Percentiles rank a stretch among this genome's conserved stretches.
Conservation (phyloP, 2,888 invertebrate genomes). For the Rugalucina vietnamica region DNA sequence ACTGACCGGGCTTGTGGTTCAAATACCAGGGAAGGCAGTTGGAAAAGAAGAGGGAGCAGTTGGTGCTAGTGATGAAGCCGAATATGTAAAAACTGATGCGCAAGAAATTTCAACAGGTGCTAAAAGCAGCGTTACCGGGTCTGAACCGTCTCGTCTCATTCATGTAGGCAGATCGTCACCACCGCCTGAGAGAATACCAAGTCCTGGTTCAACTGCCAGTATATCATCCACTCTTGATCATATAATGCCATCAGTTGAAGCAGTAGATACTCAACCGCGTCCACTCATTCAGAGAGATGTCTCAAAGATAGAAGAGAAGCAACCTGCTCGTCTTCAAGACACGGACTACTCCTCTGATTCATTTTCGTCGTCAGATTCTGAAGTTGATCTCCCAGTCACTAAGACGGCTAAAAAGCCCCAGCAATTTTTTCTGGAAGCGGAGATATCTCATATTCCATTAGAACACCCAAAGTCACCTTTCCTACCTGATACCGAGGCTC, state of each 20-base stretch:
- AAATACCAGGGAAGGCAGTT: background rate
- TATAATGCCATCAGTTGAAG: constrained; percentile 52
- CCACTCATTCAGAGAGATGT: background rate
- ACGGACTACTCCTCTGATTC: constrained; percentile 23
- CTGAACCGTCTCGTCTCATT: background rate
- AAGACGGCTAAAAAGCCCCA: constrained; percentile 29
- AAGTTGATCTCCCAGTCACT: constrained; percentile 28
- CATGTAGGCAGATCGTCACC: background rate
- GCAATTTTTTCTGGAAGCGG: constrained; percentile 38
- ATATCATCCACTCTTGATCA: constrained; percentile 39
- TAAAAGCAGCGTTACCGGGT: background rate
- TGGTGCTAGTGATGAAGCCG: background rate
- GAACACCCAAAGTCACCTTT: constrained; percentile 30
- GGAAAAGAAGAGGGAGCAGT: background rate
- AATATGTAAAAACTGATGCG: background rate
- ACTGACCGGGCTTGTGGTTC: background rate
- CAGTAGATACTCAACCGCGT: constrained; percentile 7
- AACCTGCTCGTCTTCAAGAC: constrained; percentile 19
- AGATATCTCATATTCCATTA: constrained; percentile 14
- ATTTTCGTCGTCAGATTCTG: constrained; percentile 29
- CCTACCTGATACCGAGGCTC: background rate
- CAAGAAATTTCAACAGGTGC: background rate
- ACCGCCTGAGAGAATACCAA: background rate
- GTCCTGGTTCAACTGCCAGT: constrained; percentile 13
- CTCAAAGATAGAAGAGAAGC: constrained; percentile 14